Base-by-base conservation (phyloP, 2,797 vertebrate genomes). In the Chaetodon trifasciatus region DNA sequence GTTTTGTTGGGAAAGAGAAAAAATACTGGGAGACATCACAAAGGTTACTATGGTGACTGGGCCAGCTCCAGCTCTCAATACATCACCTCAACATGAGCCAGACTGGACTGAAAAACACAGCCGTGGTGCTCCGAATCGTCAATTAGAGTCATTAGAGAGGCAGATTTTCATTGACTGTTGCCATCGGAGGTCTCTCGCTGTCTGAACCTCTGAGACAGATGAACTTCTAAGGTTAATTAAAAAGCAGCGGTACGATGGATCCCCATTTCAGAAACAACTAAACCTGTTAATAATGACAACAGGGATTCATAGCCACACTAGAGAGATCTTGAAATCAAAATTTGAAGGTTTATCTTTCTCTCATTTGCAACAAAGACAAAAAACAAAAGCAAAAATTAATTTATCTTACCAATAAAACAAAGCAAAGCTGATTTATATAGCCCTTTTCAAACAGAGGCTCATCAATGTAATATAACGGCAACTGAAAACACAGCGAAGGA, bases 31-130 rank as follows among this genome's bases (percentile, higher is more conserved):
- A 79, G 62, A 70, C 49, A 61, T 79, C 76, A 85, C 81, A 90
- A 89, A 86, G 74, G 85, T 93, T 92, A 64, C 86, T 70, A 88
- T 88, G 73, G 89, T 19, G 80, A 90, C 70, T 17, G 23, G 71
- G 61, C 74, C 28, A 49, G 79, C 80, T 85, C 68, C 58, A 57
- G 70, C 76, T 61, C 76, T 71, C 76, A 60, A 90, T 86, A 86
- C 85, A 90, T 90, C 62, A 69, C 67, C 57, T 81, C 71, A n/a
- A n/a, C n/a, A n/a, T 67, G 70, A 89, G 70, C 57, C 78, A 86
- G 69, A 76, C 78, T 42, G 72, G 76, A 89, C 67, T 60, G 63
- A 87, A 82, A 52, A 92, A 86, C 68, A 77, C 66, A 50, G 61
- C 55, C 64, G 3, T 6, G 44, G 67, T 77, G 65, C 78, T 64